Evolutionary conservation across 2,888 invertebrate species (phyloP), one percentile per base, ranked within the genome.

Genomic region (Xestoiulus laeticollis): DNA sequence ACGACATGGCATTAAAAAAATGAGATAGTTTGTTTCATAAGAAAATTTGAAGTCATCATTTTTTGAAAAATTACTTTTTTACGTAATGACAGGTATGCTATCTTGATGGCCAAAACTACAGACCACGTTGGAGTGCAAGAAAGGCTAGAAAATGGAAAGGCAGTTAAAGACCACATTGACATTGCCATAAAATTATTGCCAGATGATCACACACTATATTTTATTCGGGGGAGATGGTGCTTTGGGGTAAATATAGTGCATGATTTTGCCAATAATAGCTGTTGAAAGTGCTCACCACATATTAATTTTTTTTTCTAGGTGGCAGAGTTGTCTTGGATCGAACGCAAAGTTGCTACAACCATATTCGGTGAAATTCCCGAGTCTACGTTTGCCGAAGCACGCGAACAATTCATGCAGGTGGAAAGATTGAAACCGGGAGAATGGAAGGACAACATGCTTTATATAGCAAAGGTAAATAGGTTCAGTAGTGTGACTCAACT

Each of bases 181-280:
- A 93, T 92, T 90, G 95, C 96, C 0, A 92, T 96, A 38, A 91
- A 92, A 83, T 90, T 95, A 32, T 93, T 93, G 87, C 94, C 95
- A 16, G 90, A 92, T 5, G 96, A 96, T 91, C 92, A 94, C 14
- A 92, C 94, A 0, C 91, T 95, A 82, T 94, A 95, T 91, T 94
- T 96, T 92, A 93, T 96, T 90, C 91, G 95, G 85, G 96, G 96
- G 14, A 92, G 96, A 90, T 96, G 95, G 92, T 94, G 94, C 90
- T 95, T 92, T 91, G 95, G 95, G 92, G 94, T 33, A 84, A 68
- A 6, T 68, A 6, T 1, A 68, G 8, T 14, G 12, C 22, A 38
- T 12, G 30, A 32, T n/a, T 84, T 84, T 22, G 1, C 3, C 8
- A 68, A 68, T 68, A 68, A 22, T 8, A 4, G 6, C 8, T 68